These are phyloP conservation scores for Minunthozetes semirufus DNA, from an alignment of 2,888 invertebrate species.

Conservation along the genomic window DNA sequence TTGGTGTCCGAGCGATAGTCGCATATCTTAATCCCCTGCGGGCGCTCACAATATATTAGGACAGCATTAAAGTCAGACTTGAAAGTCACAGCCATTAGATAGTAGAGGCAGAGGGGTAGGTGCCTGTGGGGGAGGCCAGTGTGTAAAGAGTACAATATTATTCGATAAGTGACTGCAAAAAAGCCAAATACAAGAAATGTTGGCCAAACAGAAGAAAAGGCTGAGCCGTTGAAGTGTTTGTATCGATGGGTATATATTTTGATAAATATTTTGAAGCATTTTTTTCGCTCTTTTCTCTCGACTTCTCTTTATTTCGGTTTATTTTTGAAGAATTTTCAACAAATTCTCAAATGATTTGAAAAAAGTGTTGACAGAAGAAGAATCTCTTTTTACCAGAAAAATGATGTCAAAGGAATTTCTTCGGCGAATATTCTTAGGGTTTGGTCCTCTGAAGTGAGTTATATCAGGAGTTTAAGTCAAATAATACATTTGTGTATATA, in stretches of 20 bases:
- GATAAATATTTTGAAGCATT: neutral
- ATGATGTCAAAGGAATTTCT: neutral
- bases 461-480: too few relatives aligned
- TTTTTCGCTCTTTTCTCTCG: too few relatives aligned
- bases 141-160: neutral
- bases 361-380: conserved; percentile 2
- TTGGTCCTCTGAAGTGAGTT: neutral
- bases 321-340: too few relatives aligned
- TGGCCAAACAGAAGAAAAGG: neutral
- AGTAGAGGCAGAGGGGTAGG: neutral
- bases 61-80: conserved; percentile 19
- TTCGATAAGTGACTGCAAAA: conserved; percentile 9
- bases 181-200: neutral
- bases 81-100: neutral
- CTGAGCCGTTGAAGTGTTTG: neutral
- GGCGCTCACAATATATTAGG: conserved; percentile 4
- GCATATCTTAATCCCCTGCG: conserved; percentile 9
- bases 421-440: neutral
- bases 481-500: neutral
- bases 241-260: neutral
- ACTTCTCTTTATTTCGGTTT: too few relatives aligned
- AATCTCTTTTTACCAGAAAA: neutral
- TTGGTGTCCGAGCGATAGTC: neutral
- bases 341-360: neutral
- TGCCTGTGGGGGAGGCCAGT: neutral